A percentile compares a stretch with the other conserved stretches of the same genome.
phyloP scores from a whole-genome alignment of 2,888 invertebrate species.

The Lycophotia porphyrea region DNA sequence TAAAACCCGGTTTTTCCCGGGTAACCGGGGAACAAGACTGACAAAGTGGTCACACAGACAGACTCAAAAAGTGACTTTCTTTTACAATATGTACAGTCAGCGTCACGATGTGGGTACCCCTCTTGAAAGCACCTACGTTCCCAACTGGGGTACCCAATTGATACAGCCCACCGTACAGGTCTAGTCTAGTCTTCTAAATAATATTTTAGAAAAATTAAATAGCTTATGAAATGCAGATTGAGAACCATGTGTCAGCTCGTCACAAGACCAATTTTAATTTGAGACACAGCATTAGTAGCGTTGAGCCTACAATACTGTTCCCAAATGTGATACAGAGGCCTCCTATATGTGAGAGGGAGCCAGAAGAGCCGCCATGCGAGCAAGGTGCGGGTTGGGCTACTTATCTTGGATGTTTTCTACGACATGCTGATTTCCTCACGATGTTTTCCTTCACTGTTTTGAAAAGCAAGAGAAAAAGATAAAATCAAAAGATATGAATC shows the following conservation, averaged over 20 bases:
- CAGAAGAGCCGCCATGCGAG: background rate
- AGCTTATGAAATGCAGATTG: background rate
- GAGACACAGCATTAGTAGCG: background rate
- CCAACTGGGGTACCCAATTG: no score
- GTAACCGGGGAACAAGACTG: no score
- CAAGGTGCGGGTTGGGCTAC: background rate
- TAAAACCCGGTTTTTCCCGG: no score
- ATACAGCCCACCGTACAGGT: no score
- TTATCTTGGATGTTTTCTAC: background rate
- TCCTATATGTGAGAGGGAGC: background rate
- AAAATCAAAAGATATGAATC: background rate
- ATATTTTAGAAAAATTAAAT: background rate
- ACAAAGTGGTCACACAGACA: no score
- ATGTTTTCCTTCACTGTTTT: background rate
- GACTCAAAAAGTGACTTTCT: background rate
- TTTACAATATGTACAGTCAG: background rate
- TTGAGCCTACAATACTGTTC: background rate
- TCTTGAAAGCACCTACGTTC: no score
- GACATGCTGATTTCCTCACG: background rate
- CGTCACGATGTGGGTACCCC: no score
- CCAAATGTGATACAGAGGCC: background rate
- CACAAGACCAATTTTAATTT: background rate
- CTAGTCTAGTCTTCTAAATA: background rate
- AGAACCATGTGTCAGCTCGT: background rate
- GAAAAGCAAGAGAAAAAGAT: background rate